Percentiles rank a stretch among this genome's conserved stretches.
phyloP scores from a whole-genome alignment of 2,797 vertebrate species.

The Neosalanx taihuensis region DNA sequence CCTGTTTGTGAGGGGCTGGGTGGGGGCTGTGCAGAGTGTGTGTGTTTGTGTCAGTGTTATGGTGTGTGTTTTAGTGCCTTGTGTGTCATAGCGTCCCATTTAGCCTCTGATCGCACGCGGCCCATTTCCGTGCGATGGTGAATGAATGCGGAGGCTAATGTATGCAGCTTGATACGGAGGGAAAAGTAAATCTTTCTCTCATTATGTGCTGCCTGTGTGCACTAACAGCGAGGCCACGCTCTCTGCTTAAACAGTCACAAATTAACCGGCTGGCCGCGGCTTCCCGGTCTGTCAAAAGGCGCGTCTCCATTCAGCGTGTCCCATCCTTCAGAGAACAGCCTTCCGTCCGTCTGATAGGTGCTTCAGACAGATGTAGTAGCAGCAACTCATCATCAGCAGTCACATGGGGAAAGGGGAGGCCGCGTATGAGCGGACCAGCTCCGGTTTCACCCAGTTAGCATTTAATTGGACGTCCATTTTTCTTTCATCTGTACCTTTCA shows the following conservation, averaged over 20 bases:
- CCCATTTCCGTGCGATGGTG: conserved; percentile 1
- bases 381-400: not conserved
- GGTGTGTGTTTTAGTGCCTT: conserved; percentile 1
- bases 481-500: not conserved
- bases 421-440: no score
- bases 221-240: no score
- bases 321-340: not conserved
- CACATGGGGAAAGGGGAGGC: not conserved
- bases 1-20: conserved; percentile 4
- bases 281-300: no score
- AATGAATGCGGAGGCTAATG: conserved; percentile 1
- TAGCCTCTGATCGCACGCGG: conserved; percentile 5
- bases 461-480: not conserved
- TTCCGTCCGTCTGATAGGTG: not conserved
- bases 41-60: not conserved
- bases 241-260: not conserved
- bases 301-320: not conserved
- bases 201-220: not conserved
- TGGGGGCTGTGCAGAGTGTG: not conserved
- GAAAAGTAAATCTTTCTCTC: not conserved
- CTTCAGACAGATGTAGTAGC: not conserved
- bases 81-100: not conserved
- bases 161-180: not conserved
- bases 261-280: not conserved
- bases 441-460: not conserved